Conservation (phyloP, 2,797 vertebrate species). For the Hydrophis major region DNA sequence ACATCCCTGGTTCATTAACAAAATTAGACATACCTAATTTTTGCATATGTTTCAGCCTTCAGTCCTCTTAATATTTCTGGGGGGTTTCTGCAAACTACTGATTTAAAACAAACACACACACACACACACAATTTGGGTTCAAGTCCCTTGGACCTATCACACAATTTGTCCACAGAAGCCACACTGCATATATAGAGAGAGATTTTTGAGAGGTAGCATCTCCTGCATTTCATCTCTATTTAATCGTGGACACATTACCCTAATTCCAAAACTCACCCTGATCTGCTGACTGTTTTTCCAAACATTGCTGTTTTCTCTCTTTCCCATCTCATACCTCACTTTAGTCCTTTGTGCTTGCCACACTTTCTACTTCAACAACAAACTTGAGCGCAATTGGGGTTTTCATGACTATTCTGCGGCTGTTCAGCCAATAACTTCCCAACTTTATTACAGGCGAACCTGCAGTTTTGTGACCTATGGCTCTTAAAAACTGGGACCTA, state of each 20-base stretch:
- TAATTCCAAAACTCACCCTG: background rate
- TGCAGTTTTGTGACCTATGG: too few relatives aligned
- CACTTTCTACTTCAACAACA: background rate
- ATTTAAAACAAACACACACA: background rate
- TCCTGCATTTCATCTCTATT: background rate
- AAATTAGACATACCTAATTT: too few relatives aligned
- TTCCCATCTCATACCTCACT: background rate
- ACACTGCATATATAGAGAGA: too few relatives aligned
- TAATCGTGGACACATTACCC: constrained; percentile 32
- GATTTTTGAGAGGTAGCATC: too few relatives aligned
- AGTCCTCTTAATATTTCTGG: background rate
- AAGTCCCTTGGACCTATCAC: too few relatives aligned
- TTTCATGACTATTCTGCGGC: background rate
- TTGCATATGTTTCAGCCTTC: too few relatives aligned
- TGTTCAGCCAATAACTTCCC: background rate
- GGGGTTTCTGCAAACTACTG: background rate
- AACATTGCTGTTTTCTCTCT: background rate
- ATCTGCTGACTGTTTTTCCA: background rate
- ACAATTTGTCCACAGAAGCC: background rate
- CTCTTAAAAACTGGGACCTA: background rate
- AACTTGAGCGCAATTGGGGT: background rate
- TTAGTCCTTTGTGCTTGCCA: background rate
- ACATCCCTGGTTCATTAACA: too few relatives aligned
- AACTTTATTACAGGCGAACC: background rate
- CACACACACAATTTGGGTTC: background rate